Percentiles rank a stretch among this genome's conserved stretches.
Evolutionary conservation across 92 coral and sea anemone species (phyloP).

Genomic region (Blastomussa wellsi): DNA sequence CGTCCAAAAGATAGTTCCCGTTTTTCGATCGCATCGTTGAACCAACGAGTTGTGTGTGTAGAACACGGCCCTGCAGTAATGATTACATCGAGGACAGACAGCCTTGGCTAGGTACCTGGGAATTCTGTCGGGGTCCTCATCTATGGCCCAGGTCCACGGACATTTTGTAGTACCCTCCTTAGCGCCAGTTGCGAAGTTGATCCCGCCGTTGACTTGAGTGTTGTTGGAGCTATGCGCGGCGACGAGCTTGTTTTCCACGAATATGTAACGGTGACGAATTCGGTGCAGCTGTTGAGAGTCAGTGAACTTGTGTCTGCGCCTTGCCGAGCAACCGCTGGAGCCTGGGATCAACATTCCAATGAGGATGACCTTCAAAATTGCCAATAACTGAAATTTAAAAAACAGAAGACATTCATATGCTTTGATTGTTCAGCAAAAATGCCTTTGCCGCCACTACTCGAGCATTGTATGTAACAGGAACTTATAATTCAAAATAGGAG

Average conservation of each 20-base stretch:
- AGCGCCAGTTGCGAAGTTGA: not conserved
- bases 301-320: not conserved
- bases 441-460: too few relatives aligned
- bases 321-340: not conserved
- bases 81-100: conserved; percentile 36
- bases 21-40: conserved; percentile 26
- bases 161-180: conserved; percentile 33
- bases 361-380: not conserved
- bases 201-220: not conserved
- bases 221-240: not conserved
- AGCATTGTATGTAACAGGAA: too few relatives aligned
- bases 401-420: not conserved
- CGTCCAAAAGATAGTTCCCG: conserved; percentile 16
- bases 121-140: conserved; percentile 33
- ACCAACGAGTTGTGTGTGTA: conserved; percentile 48
- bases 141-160: conserved; percentile 53
- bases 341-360: not conserved
- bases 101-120: conserved; percentile 56
- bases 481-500: too few relatives aligned
- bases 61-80: conserved; percentile 32
- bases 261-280: not conserved
- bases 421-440: not conserved
- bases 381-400: not conserved
- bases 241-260: conserved; percentile 15
- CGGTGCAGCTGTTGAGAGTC: conserved; percentile 17